Percentiles rank a stretch among this genome's conserved stretches.
phyloP scores from a whole-genome alignment of 2,888 invertebrate genomes.

The Synergus umbraculus region DNA sequence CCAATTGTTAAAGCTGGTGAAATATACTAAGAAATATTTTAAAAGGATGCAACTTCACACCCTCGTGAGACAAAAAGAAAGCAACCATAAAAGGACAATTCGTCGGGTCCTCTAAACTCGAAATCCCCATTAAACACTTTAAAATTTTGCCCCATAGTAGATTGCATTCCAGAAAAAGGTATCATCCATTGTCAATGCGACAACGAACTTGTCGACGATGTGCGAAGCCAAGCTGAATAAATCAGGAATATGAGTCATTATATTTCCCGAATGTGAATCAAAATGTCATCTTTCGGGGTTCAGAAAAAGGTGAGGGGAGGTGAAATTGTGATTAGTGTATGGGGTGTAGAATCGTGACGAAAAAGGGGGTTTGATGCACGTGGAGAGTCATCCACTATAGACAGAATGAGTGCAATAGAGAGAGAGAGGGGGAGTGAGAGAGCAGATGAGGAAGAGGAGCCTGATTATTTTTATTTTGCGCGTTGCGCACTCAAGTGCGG shows the following conservation, averaged over 20 bases:
- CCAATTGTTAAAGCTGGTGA: too few species aligned
- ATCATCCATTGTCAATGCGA: slow-evolving; percentile 43
- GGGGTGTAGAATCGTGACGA: slow-evolving; percentile 39
- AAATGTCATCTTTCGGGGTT: slow-evolving; percentile 55
- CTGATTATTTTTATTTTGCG: slow-evolving; percentile 75
- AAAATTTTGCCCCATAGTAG: not conserved
- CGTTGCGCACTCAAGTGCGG: slow-evolving; percentile 60
- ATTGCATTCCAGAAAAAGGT: not conserved
- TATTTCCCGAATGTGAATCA: slow-evolving; percentile 64
- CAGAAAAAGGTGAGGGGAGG: slow-evolving; percentile 32
- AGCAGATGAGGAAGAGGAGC: slow-evolving; percentile 45
- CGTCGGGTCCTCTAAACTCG: not conserved
- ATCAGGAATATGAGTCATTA: slow-evolving; percentile 63
- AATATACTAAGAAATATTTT: not conserved
- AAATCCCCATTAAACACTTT: not conserved
- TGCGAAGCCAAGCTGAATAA: slow-evolving; percentile 52
- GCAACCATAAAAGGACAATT: not conserved
- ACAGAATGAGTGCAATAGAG: slow-evolving; percentile 51
- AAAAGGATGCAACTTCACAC: not conserved
- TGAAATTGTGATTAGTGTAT: not conserved
- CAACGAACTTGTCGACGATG: slow-evolving; percentile 48
- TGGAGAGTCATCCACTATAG: slow-evolving; percentile 49
- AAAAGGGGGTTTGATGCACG: slow-evolving; percentile 50
- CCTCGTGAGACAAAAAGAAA: not conserved
- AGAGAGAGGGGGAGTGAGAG: slow-evolving; percentile 50